phyloP scores from a whole-genome alignment of 1,140 invertebrate species.

The Hyles vespertilio region DNA sequence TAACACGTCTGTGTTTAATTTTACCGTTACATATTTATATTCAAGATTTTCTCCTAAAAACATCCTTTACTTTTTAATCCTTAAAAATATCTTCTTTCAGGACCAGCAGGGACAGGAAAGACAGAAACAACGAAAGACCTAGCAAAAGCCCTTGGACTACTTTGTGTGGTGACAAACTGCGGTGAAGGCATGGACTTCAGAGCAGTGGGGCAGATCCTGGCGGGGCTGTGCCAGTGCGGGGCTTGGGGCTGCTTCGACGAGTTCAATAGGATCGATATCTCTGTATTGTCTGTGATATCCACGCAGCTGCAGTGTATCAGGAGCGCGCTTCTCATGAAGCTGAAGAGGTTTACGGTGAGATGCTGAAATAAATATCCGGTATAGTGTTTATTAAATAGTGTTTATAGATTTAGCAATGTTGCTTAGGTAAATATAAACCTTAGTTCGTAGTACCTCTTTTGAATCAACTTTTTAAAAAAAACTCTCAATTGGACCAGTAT shows the following conservation, averaged over 20 bases:
- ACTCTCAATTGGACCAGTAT: no score
- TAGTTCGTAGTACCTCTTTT: no score
- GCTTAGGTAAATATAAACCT: no score
- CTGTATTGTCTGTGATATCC: conserved; percentile 93
- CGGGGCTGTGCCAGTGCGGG: conserved; percentile 87
- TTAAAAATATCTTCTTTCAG: conserved; percentile 38
- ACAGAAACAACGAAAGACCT: conserved; percentile 94
- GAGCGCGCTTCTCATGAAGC: conserved; percentile 85
- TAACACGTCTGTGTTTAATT: no score
- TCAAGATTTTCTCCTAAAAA: no score
- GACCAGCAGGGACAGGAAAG: conserved; percentile 91
- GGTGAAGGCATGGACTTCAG: conserved; percentile 94
- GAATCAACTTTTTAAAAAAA: no score
- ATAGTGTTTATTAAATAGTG: no score
- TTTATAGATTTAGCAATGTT: no score
- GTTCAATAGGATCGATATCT: conserved; percentile 93
- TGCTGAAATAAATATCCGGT: no score
- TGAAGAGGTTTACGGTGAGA: conserved; percentile 83
- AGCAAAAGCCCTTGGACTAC: conserved; percentile 89
- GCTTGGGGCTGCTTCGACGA: conserved; percentile 95
- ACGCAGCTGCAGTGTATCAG: conserved; percentile 92
- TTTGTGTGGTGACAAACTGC: conserved; percentile 95
- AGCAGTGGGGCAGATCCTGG: conserved; percentile 89
- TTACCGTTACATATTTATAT: no score
- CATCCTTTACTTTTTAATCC: no score